These are phyloP conservation scores for Drosophila atroscutellata DNA, from an alignment of 2,888 invertebrate genomes.

Conservation along the genomic window DNA sequence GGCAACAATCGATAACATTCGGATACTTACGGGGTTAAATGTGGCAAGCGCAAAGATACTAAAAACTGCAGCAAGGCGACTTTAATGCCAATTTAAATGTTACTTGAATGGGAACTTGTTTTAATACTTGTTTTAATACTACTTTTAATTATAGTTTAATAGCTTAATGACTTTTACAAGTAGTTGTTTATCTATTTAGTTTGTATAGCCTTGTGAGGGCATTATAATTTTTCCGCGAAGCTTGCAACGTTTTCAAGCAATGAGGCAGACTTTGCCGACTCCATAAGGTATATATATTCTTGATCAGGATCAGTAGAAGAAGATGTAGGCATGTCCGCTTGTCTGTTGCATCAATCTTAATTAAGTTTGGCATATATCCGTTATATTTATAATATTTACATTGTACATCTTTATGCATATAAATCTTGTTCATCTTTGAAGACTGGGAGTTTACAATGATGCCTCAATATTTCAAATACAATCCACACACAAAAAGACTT, in stretches of 20 bases:
- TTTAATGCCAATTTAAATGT: not conserved
- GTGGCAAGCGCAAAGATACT: constrained; percentile 4
- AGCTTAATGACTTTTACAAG: not conserved
- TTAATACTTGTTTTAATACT: not conserved
- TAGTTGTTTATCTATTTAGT: not conserved
- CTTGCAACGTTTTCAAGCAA: too few relatives aligned
- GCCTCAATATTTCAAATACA: not conserved
- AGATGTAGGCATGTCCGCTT: not conserved
- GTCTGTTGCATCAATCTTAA: not conserved
- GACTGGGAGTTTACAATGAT: not conserved
- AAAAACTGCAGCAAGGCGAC: not conserved
- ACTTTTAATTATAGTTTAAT: not conserved
- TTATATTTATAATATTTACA: too few relatives aligned
- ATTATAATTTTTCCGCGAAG: too few relatives aligned
- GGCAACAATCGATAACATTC: constrained; percentile 52
- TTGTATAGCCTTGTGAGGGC: too few relatives aligned
- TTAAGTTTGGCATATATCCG: too few relatives aligned
- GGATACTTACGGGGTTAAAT: constrained; percentile 20
- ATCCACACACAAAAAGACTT: constrained; percentile 5
- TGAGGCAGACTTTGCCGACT: too few relatives aligned
- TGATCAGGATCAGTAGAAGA: not conserved
- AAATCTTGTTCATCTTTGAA: not conserved
- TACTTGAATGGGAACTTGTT: not conserved
- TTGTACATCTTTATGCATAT: too few relatives aligned
- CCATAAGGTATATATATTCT: not conserved